Evolutionary conservation across 2,888 invertebrate species (phyloP), one percentile per base, ranked within the genome.

Genomic region (Mesopsocus fuscifrons): DNA sequence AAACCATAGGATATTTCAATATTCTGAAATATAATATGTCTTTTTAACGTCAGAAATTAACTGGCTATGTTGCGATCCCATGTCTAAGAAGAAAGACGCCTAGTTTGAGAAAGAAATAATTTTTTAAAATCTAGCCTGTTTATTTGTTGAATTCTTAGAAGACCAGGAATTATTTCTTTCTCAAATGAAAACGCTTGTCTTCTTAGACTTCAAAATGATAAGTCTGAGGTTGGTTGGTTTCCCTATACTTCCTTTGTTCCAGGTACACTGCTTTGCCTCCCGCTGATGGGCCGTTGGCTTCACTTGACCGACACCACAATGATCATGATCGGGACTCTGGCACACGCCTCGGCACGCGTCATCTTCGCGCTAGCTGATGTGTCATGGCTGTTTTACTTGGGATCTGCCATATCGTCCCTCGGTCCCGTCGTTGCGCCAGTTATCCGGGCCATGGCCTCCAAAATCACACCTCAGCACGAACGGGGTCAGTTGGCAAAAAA

Each of bases 341-440:
- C 77, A 0, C 82, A 83, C 53, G 70, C 76, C 22, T 52, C 61
- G 8, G 82, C 79, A 0, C 71, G 83, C 49, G 50, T 80, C 20
- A 66, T 79, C 41, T 85, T 74, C 56, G 71, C 73, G 1, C 63
- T 69, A 38, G 77, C 80, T 1, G 52, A 61, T 1, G 55, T 54
- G 0, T 65, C 67, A 1, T 60, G 61, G 43, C 47, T 74, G 2
- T 72, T 83, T 60, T 84, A 81, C 56, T 56, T 70, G 67, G 83
- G 84, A 1, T 81, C 78, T n/a, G 65, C 67, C 0, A 68, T 77
- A 2, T 78, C 79, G 6, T 73, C 78, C n/a, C 61, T 82, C 18
- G 84, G 84, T 0, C 83, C 84, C 0, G 70, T 77, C 40, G 77
- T 81, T 0, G 80, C 78, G 0, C 82, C 84, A 1, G 74, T 82